phyloP scores from a whole-genome alignment of 2,888 invertebrate genomes.

The Drosophila stalkeri region DNA sequence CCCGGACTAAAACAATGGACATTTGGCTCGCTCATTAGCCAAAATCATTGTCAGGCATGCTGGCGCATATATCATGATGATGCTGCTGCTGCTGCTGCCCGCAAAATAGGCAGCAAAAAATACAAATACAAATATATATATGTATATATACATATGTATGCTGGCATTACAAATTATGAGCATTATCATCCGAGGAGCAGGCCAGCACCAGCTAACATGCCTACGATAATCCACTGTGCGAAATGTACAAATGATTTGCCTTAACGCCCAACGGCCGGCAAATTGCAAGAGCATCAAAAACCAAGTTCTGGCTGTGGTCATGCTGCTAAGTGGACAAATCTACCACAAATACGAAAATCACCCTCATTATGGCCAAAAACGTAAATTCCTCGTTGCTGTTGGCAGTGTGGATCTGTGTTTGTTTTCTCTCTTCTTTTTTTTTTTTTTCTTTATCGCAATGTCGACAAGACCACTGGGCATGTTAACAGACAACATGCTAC shows the following conservation, averaged over 20 bases:
- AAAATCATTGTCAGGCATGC: constrained; percentile 71
- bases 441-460: constrained; percentile 69
- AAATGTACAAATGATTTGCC: constrained; percentile 79
- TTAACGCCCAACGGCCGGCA: constrained; percentile 51
- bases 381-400: constrained; percentile 52
- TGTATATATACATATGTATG: constrained; percentile 31
- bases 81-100: not conserved
- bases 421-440: constrained; percentile 39
- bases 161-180: constrained; percentile 79
- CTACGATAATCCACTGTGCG: constrained; percentile 75
- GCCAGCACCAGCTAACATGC: constrained; percentile 9
- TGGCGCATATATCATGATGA: constrained; percentile 52
- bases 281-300: constrained; percentile 67
- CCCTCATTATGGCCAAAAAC: constrained; percentile 83
- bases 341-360: constrained; percentile 83
- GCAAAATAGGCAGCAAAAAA: constrained; percentile 28
- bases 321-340: constrained; percentile 83
- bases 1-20: constrained; percentile 24
- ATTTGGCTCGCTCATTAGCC: constrained; percentile 66
- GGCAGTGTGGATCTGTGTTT: constrained; percentile 1
- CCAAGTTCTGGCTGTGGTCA: constrained; percentile 59
- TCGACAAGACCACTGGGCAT: constrained; percentile 79
- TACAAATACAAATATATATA: constrained; percentile 4
- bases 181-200: constrained; percentile 71
- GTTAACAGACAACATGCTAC: constrained; percentile 72